These are phyloP conservation scores for Cotesia congregata DNA, from an alignment of 2,888 invertebrate species.

Conservation along the genomic window DNA sequence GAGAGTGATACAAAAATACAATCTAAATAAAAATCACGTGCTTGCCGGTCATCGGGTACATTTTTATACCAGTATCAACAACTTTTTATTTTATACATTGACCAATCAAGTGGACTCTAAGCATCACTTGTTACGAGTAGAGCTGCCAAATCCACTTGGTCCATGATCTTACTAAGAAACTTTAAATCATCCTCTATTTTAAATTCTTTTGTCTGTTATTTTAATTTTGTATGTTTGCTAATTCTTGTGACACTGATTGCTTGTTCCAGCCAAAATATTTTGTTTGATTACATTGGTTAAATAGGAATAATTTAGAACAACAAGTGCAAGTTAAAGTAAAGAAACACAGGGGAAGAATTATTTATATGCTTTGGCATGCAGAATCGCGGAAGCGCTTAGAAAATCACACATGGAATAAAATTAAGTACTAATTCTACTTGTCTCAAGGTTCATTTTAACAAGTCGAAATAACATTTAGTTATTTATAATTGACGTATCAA, in stretches of 20 bases:
- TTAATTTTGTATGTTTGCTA: constrained; percentile 16
- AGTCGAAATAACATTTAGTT: background rate
- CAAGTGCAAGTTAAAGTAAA: background rate
- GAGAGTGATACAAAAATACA: constrained; percentile 13
- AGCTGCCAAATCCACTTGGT: constrained; percentile 45
- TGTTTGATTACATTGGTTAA: background rate
- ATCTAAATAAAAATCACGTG: constrained; percentile 27
- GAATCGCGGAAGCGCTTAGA: constrained; percentile 53
- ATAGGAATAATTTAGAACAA: background rate
- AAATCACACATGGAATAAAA: constrained; percentile 42
- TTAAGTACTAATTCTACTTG: constrained; percentile 1
- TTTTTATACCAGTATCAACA: constrained; percentile 32
- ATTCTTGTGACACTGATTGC: constrained; percentile 15
- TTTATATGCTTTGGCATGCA: constrained; percentile 56
- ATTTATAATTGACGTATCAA: constrained; percentile 21
- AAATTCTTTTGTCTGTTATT: constrained; percentile 47
- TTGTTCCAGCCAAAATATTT: constrained; percentile 25
- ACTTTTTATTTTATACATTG: constrained; percentile 21
- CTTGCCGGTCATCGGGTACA: constrained; percentile 36
- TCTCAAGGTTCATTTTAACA: constrained; percentile 17
- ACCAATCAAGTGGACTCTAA: constrained; percentile 31
- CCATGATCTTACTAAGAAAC: constrained; percentile 41
- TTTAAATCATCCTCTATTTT: constrained; percentile 58
- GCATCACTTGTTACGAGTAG: constrained; percentile 35
- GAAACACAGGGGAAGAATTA: constrained; percentile 44